Evolutionary conservation across 1,140 invertebrate genomes (phyloP), one percentile per base, ranked within the genome.

Genomic region (Ectropis grisescens): DNA sequence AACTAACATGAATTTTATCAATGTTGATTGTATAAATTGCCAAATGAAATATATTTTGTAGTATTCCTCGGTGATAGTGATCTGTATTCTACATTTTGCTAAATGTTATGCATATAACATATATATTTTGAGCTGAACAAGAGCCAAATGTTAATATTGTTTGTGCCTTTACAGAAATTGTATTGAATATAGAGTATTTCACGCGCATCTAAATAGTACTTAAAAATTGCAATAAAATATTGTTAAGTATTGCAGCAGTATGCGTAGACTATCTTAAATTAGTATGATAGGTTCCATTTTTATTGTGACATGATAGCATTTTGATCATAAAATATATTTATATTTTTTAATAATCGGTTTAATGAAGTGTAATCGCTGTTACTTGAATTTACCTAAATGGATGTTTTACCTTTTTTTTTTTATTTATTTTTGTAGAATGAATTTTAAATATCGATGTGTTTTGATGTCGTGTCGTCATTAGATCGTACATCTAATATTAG

Each of bases 41-140:
- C 62, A 71, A 72, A 78, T 64, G 58, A 67, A 64, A 66, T 60
- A 53, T 76, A 76, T 76, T 76, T 76, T 76, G 58, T 76, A 76
- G 47, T 60, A 65, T 60, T 58, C 52, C 58, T 61, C 64, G 41
- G 65, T 52, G 51, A 57, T 50, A 52, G 50, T 26, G 6, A 26
- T 10, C 48, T 54, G 37, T 59, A 58, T 66, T 67, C 55, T 68
- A 59, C 54, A n/a, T n/a, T n/a, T n/a, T n/a, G n/a, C n/a, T n/a
- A n/a, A n/a, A n/a, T n/a, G n/a, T n/a, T n/a, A n/a, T n/a, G n/a
- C n/a, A n/a, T n/a, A n/a, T n/a, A n/a, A n/a, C n/a, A n/a, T 22
- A 22, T 38, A 51, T 44, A 41, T 47, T 23, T 48, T 33, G 16
- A 19, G 16, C 16, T 19, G 10, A n/a, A 26, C n/a, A 26, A 46